Evolutionary conservation across 2,888 invertebrate genomes (phyloP).

Genomic region (Acronicta leporina): DNA sequence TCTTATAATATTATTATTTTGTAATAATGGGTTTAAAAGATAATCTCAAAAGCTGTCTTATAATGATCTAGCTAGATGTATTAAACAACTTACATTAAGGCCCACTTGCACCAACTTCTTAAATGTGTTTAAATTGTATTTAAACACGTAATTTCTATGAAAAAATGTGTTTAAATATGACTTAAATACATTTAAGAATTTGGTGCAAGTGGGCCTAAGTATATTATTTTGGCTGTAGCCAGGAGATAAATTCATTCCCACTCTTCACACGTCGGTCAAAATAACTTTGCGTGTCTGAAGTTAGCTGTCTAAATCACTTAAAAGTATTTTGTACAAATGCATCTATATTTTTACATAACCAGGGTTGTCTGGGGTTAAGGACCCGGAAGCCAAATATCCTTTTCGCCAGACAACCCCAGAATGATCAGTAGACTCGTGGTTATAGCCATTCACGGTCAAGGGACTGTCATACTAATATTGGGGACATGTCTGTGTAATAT

Average conservation of each 20-base stretch:
- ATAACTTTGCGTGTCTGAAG: no score
- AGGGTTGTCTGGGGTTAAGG: conserved; percentile 39
- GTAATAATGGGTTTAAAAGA: conserved; percentile 28
- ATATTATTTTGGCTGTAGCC: conserved; percentile 29
- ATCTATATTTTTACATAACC: conserved; percentile 12
- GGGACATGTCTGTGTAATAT: conserved; percentile 39
- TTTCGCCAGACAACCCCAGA: conserved; percentile 31
- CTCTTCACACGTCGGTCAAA: no score
- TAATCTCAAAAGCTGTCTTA: conserved; percentile 24
- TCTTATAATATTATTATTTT: conserved; percentile 29
- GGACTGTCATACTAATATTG: conserved; percentile 43
- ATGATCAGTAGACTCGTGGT: conserved; percentile 6
- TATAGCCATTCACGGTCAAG: conserved; percentile 33
- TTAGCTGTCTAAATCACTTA: no score
- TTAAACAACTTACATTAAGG: conserved; percentile 9
- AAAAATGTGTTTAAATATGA: no score
- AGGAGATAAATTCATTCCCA: conserved; percentile 10
- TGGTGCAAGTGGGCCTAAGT: no score
- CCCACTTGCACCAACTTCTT: no score
- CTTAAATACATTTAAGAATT: no score
- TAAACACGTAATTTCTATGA: no score
- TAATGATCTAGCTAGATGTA: conserved; percentile 31
- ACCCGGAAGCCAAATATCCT: conserved; percentile 38
- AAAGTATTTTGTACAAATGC: no score
- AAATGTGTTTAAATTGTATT: no score